A percentile compares a stretch with the other conserved stretches of the same genome.
Evolutionary conservation across 2,113 vertebrate genomes (phyloP).

Genomic region (Menidia beryllina): DNA sequence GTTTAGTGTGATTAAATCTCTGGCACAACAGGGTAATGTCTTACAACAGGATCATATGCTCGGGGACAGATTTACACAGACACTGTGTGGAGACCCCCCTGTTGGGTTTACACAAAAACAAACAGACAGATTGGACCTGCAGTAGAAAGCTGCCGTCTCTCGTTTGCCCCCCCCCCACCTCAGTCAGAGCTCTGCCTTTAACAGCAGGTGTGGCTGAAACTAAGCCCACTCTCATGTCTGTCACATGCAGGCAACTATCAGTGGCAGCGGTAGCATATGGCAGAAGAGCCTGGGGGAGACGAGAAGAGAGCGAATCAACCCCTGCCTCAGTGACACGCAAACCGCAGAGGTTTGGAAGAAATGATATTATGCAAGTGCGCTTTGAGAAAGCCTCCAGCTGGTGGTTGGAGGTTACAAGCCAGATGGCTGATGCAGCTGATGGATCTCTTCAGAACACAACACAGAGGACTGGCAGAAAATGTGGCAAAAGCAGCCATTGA

Average conservation of each 20-base stretch:
- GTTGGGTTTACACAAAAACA: background rate
- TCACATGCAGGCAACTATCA: constrained; percentile 37
- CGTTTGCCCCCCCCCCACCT: background rate
- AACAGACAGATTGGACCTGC: background rate
- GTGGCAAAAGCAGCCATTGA: constrained; percentile 7
- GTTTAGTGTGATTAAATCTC: no score
- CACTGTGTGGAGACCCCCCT: background rate
- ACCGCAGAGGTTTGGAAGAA: constrained; percentile 48
- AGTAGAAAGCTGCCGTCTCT: background rate
- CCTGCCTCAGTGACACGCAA: constrained; percentile 39
- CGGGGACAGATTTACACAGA: background rate
- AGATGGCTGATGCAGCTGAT: constrained; percentile 53
- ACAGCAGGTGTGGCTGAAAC: constrained; percentile 4
- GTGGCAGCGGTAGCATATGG: constrained; percentile 36
- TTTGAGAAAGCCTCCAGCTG: constrained; percentile 31
- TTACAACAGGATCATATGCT: background rate
- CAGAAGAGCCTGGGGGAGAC: constrained; percentile 4
- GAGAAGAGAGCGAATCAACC: constrained; percentile 19
- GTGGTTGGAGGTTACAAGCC: constrained; percentile 48
- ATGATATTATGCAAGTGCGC: constrained; percentile 36
- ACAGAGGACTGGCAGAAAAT: constrained; percentile 14
- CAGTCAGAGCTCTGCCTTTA: background rate
- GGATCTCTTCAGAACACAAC: constrained; percentile 41
- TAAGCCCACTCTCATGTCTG: background rate
- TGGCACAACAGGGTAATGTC: background rate